phyloP scores from a whole-genome alignment of 2,888 invertebrate species.

The Mycalesis mineus region DNA sequence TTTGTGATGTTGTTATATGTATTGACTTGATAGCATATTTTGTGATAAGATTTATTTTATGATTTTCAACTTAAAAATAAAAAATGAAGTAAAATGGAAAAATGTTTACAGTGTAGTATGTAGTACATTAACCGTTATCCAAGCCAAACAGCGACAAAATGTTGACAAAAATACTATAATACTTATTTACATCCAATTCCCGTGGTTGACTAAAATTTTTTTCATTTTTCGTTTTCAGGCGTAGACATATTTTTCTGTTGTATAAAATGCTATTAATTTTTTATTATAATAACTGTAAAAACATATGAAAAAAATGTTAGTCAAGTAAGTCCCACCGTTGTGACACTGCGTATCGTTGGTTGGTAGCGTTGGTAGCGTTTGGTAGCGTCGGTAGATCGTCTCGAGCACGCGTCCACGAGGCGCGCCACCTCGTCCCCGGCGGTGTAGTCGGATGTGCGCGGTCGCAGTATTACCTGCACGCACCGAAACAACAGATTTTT shows the following conservation, averaged over 20 bases:
- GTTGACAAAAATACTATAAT: slow-evolving; percentile 5
- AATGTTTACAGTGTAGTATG: not conserved
- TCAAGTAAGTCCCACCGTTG: not conserved
- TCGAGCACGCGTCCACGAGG: not conserved
- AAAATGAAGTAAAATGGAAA: not conserved
- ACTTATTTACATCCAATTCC: slow-evolving; percentile 1
- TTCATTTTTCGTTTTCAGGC: no score
- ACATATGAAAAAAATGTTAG: not conserved
- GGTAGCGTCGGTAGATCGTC: no score
- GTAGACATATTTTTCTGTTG: no score
- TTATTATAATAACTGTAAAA: no score
- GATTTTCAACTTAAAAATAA: not conserved
- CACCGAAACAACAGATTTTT: no score
- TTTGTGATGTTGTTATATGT: not conserved
- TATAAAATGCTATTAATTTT: no score
- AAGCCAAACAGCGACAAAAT: not conserved
- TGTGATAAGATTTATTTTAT: not conserved
- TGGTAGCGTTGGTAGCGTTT: no score
- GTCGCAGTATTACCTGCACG: not conserved
- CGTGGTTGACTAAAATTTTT: not conserved
- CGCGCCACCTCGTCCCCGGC: not conserved
- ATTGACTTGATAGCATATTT: not conserved
- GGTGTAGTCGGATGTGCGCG: slow-evolving; percentile 5
- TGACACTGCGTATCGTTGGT: not conserved
- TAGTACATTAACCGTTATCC: not conserved